Conservation (phyloP, 2,797 vertebrate genomes). For the Pachyuromys duprasi region DNA sequence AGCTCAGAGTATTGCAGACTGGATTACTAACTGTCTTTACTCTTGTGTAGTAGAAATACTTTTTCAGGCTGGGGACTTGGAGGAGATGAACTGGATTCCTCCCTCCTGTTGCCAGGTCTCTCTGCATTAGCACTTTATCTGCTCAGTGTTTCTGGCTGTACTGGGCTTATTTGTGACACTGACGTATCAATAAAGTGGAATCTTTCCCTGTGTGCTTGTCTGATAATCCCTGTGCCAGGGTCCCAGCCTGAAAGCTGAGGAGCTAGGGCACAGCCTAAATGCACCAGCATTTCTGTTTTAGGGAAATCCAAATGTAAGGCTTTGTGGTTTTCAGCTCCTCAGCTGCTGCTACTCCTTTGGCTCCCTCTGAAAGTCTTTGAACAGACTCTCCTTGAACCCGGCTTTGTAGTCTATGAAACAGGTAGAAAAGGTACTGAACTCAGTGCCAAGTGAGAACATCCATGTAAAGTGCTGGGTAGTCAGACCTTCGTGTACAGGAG, state of each 20-base stretch:
- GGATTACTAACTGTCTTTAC: conserved; percentile 71
- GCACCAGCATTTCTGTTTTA: neutral
- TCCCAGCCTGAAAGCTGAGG: neutral
- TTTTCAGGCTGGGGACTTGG: conserved; percentile 68
- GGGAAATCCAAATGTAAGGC: neutral
- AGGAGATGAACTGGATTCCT: conserved; percentile 72
- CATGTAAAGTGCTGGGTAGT: neutral
- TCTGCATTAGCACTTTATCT: conserved; percentile 84
- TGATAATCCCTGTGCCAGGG: conserved; percentile 50
- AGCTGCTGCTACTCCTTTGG: neutral
- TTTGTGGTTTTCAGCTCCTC: conserved; percentile 39
- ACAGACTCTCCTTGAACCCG: conserved; percentile 36
- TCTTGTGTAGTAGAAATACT: conserved; percentile 80
- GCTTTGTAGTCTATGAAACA: conserved; percentile 48
- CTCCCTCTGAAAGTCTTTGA: conserved; percentile 31
- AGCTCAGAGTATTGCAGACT: conserved; percentile 66
- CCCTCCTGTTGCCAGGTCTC: conserved; percentile 76
- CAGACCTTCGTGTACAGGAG: conserved; percentile 30
- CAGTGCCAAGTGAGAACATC: conserved; percentile 39
- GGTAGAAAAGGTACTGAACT: neutral
- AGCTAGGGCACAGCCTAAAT: neutral
- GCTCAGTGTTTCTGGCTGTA: conserved; percentile 83
- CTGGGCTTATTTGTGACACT: conserved; percentile 83
- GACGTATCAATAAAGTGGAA: conserved; percentile 85
- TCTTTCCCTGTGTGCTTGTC: conserved; percentile 59